Conservation (phyloP, 2,888 invertebrate species). For the Rotaria socialis region DNA sequence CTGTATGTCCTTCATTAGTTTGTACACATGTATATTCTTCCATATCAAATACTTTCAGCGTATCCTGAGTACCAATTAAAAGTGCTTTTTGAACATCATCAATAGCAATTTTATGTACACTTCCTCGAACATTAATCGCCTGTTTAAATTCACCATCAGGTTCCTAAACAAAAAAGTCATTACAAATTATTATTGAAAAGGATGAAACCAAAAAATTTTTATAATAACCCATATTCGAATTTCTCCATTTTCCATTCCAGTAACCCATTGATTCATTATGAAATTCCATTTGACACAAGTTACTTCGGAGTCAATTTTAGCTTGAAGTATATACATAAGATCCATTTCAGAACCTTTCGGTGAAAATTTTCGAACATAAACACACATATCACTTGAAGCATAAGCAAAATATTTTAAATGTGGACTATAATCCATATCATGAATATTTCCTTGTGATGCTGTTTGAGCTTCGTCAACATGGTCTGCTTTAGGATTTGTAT, state of each 20-base stretch:
- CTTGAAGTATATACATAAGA: conserved; percentile 56
- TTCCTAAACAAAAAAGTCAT: conserved; percentile 11
- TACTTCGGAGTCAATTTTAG: conserved; percentile 55
- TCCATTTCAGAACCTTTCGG: conserved; percentile 54
- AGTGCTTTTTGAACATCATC: conserved; percentile 40
- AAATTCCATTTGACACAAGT: conserved; percentile 56
- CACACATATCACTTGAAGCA: conserved; percentile 57
- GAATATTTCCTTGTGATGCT: conserved; percentile 56
- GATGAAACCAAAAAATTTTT: no score
- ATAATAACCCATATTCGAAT: conserved; percentile 56
- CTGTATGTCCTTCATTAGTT: conserved; percentile 57
- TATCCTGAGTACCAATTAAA: conserved; percentile 39
- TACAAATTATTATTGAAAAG: neutral
- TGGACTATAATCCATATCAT: conserved; percentile 54
- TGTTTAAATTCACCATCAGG: conserved; percentile 46
- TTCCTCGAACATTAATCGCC: conserved; percentile 48
- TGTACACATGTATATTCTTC: conserved; percentile 56
- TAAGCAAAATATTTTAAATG: conserved; percentile 57
- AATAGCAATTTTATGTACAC: conserved; percentile 41
- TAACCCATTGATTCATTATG: conserved; percentile 55
- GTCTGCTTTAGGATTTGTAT: conserved; percentile 50
- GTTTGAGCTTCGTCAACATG: conserved; percentile 52
- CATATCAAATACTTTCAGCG: conserved; percentile 55
- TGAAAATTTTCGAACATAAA: conserved; percentile 56
- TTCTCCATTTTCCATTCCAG: conserved; percentile 58